Conservation (phyloP, 1,140 invertebrate genomes). For the Drosophila tropicalis region DNA sequence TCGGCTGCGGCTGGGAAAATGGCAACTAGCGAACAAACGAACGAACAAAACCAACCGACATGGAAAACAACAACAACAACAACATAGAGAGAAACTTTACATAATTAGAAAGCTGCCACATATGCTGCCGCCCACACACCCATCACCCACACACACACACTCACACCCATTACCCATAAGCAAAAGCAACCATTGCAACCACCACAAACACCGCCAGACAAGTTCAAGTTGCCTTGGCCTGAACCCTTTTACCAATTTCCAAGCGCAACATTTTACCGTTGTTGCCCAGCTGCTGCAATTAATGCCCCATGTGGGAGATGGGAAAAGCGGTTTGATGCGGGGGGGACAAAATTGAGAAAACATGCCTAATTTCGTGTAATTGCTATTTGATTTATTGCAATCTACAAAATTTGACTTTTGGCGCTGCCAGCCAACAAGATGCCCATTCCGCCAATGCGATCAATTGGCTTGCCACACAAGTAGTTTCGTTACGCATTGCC, state of each 20-base stretch:
- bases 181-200: constrained; percentile 40
- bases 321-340: too few relatives aligned
- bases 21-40: constrained; percentile 12
- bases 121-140: constrained; percentile 59
- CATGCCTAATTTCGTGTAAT: constrained; percentile 83
- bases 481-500: constrained; percentile 31
- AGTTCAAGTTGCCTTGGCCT: constrained; percentile 73
- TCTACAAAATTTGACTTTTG: constrained; percentile 82
- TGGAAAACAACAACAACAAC: constrained; percentile 34
- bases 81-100: constrained; percentile 52
- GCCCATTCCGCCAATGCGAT: constrained; percentile 15
- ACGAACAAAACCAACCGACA: constrained; percentile 16
- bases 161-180: too few relatives aligned
- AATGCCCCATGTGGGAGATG: constrained; percentile 60
- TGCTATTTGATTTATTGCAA: constrained; percentile 83
- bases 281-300: constrained; percentile 77
- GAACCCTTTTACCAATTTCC: constrained; percentile 78
- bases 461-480: constrained; percentile 22
- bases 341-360: constrained; percentile 74
- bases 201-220: constrained; percentile 52
- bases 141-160: neutral
- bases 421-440: constrained; percentile 70
- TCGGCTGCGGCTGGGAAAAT: constrained; percentile 23
- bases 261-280: constrained; percentile 49
- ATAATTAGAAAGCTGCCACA: constrained; percentile 77